Conservation (phyloP, 2,113 vertebrate species). For the Nerophis lumbriciformis region DNA sequence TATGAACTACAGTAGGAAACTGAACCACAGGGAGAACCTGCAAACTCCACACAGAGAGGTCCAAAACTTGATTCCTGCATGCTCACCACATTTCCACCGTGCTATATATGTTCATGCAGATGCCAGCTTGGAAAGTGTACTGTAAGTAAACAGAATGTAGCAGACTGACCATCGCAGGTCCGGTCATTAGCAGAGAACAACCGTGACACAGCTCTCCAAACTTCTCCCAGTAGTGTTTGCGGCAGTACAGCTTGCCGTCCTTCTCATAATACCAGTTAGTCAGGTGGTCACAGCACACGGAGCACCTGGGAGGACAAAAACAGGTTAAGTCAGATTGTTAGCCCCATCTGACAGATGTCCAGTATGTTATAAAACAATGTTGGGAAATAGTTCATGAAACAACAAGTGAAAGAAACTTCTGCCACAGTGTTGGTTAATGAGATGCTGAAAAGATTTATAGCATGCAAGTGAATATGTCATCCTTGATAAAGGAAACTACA, state of each 20-base stretch:
- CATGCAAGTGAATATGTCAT: neutral
- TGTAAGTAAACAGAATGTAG: neutral
- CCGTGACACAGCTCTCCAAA: slow-evolving; percentile 93
- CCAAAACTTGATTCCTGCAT: no score
- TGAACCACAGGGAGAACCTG: no score
- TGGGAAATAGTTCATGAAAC: neutral
- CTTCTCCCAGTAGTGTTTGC: slow-evolving; percentile 90
- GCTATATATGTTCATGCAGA: no score
- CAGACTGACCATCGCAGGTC: slow-evolving; percentile 85
- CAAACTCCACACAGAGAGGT: no score
- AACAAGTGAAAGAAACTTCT: neutral
- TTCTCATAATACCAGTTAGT: slow-evolving; percentile 95
- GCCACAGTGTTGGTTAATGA: neutral
- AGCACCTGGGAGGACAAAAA: slow-evolving; percentile 76
- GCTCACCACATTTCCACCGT: no score
- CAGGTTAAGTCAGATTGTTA: neutral
- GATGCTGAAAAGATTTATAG: neutral
- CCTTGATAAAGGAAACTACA: neutral
- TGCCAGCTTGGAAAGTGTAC: no score
- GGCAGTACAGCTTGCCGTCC: slow-evolving; percentile 88
- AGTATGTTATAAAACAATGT: neutral
- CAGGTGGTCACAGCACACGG: slow-evolving; percentile 87
- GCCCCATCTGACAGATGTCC: neutral
- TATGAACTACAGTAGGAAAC: no score
- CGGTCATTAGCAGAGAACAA: slow-evolving; percentile 93